phyloP scores from a whole-genome alignment of 1,140 invertebrate genomes.

The Anoplolepis gracilipes region DNA sequence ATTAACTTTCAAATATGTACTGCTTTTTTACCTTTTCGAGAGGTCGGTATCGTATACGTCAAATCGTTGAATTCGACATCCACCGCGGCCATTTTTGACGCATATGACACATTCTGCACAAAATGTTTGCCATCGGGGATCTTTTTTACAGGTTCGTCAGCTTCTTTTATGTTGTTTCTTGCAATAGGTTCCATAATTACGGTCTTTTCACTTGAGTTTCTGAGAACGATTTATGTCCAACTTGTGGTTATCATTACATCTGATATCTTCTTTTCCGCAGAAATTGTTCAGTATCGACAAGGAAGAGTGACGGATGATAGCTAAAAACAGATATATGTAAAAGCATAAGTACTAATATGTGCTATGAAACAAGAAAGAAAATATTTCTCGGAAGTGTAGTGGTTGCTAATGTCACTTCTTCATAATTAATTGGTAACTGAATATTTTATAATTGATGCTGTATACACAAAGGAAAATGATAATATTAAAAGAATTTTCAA shows the following conservation, averaged over 20 bases:
- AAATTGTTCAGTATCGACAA: neutral
- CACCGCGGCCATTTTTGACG: slow-evolving; percentile 85
- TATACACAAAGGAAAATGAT: too few relatives aligned
- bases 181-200: slow-evolving; percentile 32
- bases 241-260: slow-evolving; percentile 33
- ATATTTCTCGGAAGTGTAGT: too few relatives aligned
- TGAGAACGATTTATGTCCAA: neutral
- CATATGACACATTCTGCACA: slow-evolving; percentile 34
- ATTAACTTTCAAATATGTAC: neutral
- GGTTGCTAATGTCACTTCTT: too few relatives aligned
- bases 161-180: neutral
- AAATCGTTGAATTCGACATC: slow-evolving; percentile 91
- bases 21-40: slow-evolving; percentile 87
- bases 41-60: slow-evolving; percentile 88
- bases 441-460: too few relatives aligned
- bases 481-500: too few relatives aligned
- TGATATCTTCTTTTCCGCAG: neutral
- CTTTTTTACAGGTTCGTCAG: neutral
- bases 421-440: too few relatives aligned
- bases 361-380: too few relatives aligned
- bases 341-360: neutral
- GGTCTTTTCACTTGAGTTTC: neutral
- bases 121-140: neutral
- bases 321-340: neutral
- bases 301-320: neutral